phyloP scores from a whole-genome alignment of 2,797 vertebrate species.

The Tapirus indicus region DNA sequence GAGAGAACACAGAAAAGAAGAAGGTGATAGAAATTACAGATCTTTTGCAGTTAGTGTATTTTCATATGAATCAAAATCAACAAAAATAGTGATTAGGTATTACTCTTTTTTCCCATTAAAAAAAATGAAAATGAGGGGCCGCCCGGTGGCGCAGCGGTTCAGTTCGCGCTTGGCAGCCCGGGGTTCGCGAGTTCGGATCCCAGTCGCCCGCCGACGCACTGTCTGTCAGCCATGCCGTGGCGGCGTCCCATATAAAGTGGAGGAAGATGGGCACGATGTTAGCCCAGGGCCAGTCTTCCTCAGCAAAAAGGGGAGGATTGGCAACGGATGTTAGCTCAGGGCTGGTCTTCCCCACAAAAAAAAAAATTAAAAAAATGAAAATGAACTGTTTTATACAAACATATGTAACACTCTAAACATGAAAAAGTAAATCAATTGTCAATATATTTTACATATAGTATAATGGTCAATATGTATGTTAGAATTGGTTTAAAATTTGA shows the following conservation, averaged over 20 bases:
- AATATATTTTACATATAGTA: neutral
- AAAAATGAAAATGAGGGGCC: neutral
- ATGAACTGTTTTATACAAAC: neutral
- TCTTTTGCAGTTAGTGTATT: neutral
- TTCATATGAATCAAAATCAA: neutral
- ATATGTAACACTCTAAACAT: neutral
- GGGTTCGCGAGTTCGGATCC: too few species aligned
- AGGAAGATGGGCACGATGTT: too few species aligned
- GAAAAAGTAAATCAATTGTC: neutral
- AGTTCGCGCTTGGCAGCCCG: too few species aligned
- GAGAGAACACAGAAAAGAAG: neutral
- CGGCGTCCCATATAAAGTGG: too few species aligned
- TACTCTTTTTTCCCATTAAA: neutral
- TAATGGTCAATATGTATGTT: neutral
- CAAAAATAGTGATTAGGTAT: neutral
- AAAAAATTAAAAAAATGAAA: slow-evolving; percentile 8
- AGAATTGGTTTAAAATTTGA: neutral
- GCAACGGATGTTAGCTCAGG: too few species aligned
- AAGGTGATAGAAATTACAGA: neutral
- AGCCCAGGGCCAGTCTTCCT: too few species aligned
- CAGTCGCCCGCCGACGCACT: too few species aligned
- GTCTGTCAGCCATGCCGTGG: too few species aligned
- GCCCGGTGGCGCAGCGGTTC: too few species aligned
- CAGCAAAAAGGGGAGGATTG: too few species aligned
- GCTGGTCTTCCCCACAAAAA: too few species aligned